A percentile compares a stretch with the other conserved stretches of the same genome.
Conservation (phyloP, 2,113 vertebrate genomes). For the Chaenogobius annularis region DNA sequence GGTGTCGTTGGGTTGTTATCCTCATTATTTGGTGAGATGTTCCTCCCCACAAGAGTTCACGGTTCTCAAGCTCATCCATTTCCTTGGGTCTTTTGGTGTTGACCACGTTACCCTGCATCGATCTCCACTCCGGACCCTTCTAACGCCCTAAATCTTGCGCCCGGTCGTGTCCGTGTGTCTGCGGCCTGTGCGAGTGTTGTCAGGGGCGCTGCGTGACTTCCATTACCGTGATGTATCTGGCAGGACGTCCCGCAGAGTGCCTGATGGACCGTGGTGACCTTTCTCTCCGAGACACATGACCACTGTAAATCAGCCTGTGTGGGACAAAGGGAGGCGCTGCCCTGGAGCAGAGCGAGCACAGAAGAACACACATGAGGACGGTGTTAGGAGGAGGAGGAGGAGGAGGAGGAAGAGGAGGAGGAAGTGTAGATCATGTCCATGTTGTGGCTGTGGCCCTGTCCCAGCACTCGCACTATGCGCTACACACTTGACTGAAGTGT, state of each 20-base stretch:
- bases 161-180: not conserved
- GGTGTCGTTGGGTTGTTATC: too few species aligned
- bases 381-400: too few species aligned
- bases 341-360: too few species aligned
- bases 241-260: conserved; percentile 9
- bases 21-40: too few species aligned
- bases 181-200: conserved; percentile 19
- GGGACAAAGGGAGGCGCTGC: conserved; percentile 1
- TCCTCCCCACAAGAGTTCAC: not conserved
- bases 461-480: too few species aligned
- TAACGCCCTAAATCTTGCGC: not conserved
- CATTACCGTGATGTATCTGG: conserved; percentile 40
- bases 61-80: not conserved
- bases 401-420: too few species aligned
- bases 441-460: too few species aligned
- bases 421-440: too few species aligned
- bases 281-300: conserved; percentile 51
- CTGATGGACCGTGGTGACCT: conserved; percentile 63
- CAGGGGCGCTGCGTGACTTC: conserved; percentile 25
- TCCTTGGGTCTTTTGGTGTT: conserved; percentile 18
- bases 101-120: conserved; percentile 12
- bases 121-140: conserved; percentile 19
- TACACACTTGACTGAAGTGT: too few species aligned
- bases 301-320: conserved; percentile 42
- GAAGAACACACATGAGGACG: conserved; percentile 22